Conservation (phyloP, 2,888 invertebrate species). For the Entomobrya proxima region DNA sequence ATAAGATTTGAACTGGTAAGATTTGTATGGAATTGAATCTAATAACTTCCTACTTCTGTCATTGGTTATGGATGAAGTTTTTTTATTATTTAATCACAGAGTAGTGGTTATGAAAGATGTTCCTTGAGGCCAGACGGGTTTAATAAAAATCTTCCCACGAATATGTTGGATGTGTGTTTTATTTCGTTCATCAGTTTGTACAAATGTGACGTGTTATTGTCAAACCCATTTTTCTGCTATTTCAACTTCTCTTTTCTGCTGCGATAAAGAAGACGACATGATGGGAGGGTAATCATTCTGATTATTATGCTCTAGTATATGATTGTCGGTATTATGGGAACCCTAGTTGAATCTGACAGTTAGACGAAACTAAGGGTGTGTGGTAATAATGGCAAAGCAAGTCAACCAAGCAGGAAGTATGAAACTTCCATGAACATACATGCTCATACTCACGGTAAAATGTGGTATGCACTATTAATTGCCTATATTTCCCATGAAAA, state of each 20-base stretch:
- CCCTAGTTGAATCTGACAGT: slow-evolving; percentile 12
- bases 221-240: no score
- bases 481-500: slow-evolving; percentile 37
- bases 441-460: background rate
- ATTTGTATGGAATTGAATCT: no score
- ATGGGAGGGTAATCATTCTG: no score
- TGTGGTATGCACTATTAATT: background rate
- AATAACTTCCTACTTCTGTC: background rate
- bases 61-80: background rate
- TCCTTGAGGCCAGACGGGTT: no score
- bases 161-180: no score
- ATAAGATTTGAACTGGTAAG: no score
- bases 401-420: slow-evolving; percentile 36
- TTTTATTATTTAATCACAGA: background rate
- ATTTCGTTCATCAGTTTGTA: no score
- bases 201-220: no score
- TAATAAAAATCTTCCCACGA: no score
- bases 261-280: no score
- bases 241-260: no score
- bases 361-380: background rate
- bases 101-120: background rate
- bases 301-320: no score
- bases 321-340: background rate
- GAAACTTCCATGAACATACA: slow-evolving; percentile 45
- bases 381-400: background rate